phyloP scores from a whole-genome alignment of 2,888 invertebrate species.

The Matsumyia berberina region DNA sequence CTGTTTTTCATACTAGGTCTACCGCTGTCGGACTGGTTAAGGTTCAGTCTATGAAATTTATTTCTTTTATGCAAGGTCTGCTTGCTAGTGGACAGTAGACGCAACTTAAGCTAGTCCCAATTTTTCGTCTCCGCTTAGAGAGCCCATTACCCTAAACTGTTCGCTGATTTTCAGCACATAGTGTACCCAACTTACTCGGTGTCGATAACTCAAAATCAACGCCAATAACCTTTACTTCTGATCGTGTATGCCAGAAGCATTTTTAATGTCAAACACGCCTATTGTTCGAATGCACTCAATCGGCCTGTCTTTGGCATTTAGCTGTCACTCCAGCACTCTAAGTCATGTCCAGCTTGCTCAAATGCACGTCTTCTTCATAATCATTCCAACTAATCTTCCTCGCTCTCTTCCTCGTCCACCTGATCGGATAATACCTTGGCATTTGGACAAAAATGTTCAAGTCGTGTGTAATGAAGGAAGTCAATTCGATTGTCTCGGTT shows the following conservation, averaged over 20 bases:
- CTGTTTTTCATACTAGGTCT: no score
- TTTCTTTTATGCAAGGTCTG: no score
- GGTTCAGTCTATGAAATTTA: no score
- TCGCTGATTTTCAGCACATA: conserved; percentile 13
- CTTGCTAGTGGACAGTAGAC: no score
- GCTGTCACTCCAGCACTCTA: background rate
- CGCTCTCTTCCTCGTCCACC: background rate
- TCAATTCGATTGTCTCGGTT: conserved; percentile 24
- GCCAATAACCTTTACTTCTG: conserved; percentile 36
- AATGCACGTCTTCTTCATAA: conserved; percentile 38
- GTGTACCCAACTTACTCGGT: conserved; percentile 6
- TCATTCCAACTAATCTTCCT: conserved; percentile 30
- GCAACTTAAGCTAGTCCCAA: no score
- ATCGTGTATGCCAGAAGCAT: conserved; percentile 45
- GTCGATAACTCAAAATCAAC: conserved; percentile 23
- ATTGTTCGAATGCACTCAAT: conserved; percentile 44
- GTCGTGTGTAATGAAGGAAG: conserved; percentile 37
- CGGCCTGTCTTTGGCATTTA: conserved; percentile 12
- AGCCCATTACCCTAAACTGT: background rate
- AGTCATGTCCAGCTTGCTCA: conserved; percentile 25
- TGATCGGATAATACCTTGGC: conserved; percentile 42
- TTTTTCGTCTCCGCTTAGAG: no score
- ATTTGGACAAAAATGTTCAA: conserved; percentile 33
- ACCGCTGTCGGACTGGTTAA: no score
- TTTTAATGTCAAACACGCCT: conserved; percentile 60